Percentiles rank a stretch among this genome's conserved stretches.
Evolutionary conservation across 2,888 invertebrate species (phyloP).

Genomic region (Tiliacea citrago): DNA sequence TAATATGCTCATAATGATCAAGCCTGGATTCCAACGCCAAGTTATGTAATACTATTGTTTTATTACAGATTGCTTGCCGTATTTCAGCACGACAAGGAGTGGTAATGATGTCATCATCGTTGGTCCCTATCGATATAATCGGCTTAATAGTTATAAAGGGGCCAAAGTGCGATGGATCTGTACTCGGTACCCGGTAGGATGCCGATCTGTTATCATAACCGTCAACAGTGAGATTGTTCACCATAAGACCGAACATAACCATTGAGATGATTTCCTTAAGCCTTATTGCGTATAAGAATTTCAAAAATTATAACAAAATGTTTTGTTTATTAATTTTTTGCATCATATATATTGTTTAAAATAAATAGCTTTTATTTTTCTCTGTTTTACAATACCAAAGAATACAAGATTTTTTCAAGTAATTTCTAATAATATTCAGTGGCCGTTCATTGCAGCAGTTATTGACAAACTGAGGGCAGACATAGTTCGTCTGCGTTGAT

Average conservation of each 20-base stretch:
- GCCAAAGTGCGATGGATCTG: slow-evolving; percentile 61
- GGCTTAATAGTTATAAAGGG: slow-evolving; percentile 36
- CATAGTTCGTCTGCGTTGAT: background rate
- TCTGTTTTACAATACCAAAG: background rate
- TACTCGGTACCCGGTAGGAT: slow-evolving; percentile 20
- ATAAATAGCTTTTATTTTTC: background rate
- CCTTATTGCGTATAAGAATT: too few species aligned
- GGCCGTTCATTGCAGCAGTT: background rate
- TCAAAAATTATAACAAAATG: background rate
- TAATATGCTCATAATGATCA: background rate
- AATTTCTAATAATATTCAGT: background rate
- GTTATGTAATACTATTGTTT: background rate
- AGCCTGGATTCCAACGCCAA: too few species aligned
- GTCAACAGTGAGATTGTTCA: slow-evolving; percentile 12
- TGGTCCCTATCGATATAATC: slow-evolving; percentile 43
- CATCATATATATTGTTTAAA: background rate
- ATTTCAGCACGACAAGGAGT: slow-evolving; percentile 33
- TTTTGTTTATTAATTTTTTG: background rate
- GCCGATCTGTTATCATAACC: slow-evolving; percentile 32
- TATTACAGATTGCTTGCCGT: slow-evolving; percentile 6
- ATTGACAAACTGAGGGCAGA: background rate
- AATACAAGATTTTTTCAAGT: background rate
- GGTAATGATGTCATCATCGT: slow-evolving; percentile 30
- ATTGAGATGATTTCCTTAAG: too few species aligned
- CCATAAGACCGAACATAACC: slow-evolving; percentile 26